Evolutionary conservation across 2,113 vertebrate genomes (phyloP), one percentile per base, ranked within the genome.

Genomic region (Oreochromis niloticus): DNA sequence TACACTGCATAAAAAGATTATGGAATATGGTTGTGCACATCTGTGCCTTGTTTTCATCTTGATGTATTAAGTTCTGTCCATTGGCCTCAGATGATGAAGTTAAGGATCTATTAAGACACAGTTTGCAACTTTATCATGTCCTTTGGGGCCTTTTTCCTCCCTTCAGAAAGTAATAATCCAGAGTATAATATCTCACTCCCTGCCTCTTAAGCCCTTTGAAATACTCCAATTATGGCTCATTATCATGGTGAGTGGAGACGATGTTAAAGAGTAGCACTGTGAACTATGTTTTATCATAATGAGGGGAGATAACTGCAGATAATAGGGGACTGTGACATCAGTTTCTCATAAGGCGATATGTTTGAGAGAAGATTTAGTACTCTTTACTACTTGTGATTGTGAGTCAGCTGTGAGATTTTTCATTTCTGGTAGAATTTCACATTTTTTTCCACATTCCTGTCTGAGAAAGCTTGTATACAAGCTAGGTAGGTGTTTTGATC

Each of bases 191-290:
- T 91, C 79, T 91, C 87, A 86, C 84, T 91, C 80, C 32, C 68
- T 9, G 24, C 87, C 90, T 93, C 85, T 93, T 88, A 92, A 92
- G 79, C 85, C 75, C 86, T 94, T 92, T 93, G 86, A 95, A 94
- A 95, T 90, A 89, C 88, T 85, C 80, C 90, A 94, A 92, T 95
- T 95, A 95, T 80, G 87, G 86, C 87, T 94, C 88, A 93, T 96
- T 93, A 96, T 93, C 90, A 89, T 52, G 68, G 92, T 66, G 83
- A 91, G 84, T 73, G 86, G 84, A 88, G 91, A 92, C 78, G 79
- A 92, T 94, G 83, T 93, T 95, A 93, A 91, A 86, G 82, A 91
- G 82, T 78, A 92, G 89, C 89, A 84, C 85, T 52, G 36, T 63
- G 85, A 91, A 87, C 81, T 85, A 83, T 81, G 78, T 88, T 89